Evolutionary conservation across 2,113 vertebrate species (phyloP).

Genomic region (Fukomys damarensis): DNA sequence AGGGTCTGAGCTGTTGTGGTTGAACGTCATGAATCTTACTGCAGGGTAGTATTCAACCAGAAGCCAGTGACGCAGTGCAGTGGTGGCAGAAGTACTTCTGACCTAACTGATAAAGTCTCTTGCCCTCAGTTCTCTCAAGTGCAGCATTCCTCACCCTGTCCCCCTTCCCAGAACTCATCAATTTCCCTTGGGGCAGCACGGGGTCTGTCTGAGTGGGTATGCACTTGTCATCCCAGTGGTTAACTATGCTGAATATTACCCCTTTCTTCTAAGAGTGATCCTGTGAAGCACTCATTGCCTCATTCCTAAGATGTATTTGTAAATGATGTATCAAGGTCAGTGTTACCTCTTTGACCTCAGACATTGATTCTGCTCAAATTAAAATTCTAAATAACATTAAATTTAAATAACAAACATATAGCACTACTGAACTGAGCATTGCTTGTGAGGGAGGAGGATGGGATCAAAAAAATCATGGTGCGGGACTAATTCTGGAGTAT

Average conservation of each 20-base stretch:
- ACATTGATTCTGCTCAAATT: neutral
- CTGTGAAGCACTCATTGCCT: neutral
- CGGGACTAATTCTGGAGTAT: neutral
- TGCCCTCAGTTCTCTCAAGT: neutral
- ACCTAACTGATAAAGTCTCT: neutral
- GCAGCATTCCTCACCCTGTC: neutral
- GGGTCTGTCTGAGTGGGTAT: neutral
- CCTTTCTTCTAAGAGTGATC: conserved; percentile 6
- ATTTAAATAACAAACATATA: conserved; percentile 10
- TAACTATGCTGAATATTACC: neutral
- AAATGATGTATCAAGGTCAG: neutral
- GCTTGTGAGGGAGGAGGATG: neutral
- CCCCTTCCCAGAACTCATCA: neutral
- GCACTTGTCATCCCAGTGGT: neutral
- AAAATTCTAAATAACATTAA: conserved; percentile 27
- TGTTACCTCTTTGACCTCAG: conserved; percentile 2
- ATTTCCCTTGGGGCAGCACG: neutral
- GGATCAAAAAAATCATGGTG: neutral
- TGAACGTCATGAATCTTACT: neutral
- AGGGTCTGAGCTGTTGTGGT: neutral
- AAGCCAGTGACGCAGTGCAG: neutral
- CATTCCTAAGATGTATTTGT: neutral
- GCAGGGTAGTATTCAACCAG: neutral
- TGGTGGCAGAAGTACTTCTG: conserved; percentile 14
- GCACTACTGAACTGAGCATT: neutral